phyloP scores from a whole-genome alignment of 64 coral and sea anemone genomes.

The Montipora efflorescens region DNA sequence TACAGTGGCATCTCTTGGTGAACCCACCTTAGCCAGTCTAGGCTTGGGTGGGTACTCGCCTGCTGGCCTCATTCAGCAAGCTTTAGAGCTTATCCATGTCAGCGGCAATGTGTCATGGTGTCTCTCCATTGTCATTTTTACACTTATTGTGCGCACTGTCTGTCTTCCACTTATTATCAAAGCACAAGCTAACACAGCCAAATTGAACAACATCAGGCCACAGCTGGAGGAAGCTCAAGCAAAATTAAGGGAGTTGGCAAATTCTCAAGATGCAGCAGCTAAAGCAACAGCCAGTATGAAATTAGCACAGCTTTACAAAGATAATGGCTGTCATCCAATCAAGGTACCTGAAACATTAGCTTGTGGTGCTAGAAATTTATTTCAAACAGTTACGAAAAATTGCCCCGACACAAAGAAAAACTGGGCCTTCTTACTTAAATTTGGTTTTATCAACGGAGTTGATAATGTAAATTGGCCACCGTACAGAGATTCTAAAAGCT shows the following conservation, averaged over 20 bases:
- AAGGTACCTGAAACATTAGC: slow-evolving; percentile 66
- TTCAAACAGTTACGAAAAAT: too few relatives aligned
- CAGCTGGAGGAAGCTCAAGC: slow-evolving; percentile 80
- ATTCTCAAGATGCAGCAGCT: slow-evolving; percentile 70
- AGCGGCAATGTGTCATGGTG: slow-evolving; percentile 78
- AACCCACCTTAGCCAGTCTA: slow-evolving; percentile 82
- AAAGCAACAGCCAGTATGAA: slow-evolving; percentile 73
- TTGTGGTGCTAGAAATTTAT: too few relatives aligned
- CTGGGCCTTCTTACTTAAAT: too few relatives aligned
- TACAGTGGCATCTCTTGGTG: slow-evolving; percentile 52
- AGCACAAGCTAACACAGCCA: slow-evolving; percentile 91
- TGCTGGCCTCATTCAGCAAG: slow-evolving; percentile 85
- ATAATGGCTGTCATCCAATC: slow-evolving; percentile 90
- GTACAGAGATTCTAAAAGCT: too few relatives aligned
- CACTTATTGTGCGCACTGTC: slow-evolving; percentile 74
- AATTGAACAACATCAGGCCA: slow-evolving; percentile 93
- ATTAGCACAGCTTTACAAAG: slow-evolving; percentile 81
- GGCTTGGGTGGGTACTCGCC: slow-evolving; percentile 84
- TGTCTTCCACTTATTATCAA: slow-evolving; percentile 86
- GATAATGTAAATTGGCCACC: too few relatives aligned
- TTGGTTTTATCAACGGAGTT: too few relatives aligned
- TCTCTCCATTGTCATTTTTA: slow-evolving; percentile 83
- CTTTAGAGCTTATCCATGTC: slow-evolving; percentile 84
- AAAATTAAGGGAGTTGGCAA: slow-evolving; percentile 85
- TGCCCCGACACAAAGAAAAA: too few relatives aligned